These are phyloP conservation scores for Coregonus suidteri DNA, from an alignment of 2,797 vertebrate genomes.

Conservation along the genomic window DNA sequence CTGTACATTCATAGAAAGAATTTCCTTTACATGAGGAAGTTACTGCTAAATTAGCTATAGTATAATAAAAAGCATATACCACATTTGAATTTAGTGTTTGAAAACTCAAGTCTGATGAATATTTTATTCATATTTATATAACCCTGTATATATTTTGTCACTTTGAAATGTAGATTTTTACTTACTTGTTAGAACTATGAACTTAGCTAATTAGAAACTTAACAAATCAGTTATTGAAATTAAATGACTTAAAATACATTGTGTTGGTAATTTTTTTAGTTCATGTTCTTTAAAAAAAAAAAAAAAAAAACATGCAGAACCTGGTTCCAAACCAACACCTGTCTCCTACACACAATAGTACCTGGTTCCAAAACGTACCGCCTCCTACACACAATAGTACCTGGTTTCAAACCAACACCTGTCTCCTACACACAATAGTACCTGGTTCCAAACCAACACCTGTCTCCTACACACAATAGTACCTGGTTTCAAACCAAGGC, in stretches of 20 bases:
- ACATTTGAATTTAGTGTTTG: slow-evolving; percentile 56
- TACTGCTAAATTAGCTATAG: slow-evolving; percentile 56
- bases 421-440: too few species aligned
- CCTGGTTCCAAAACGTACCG: too few species aligned
- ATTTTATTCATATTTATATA: slow-evolving; percentile 71
- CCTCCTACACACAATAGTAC: too few species aligned
- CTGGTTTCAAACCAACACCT: too few species aligned
- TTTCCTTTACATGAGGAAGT: slow-evolving; percentile 43
- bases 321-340: not conserved
- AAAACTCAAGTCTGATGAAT: slow-evolving; percentile 52
- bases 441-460: not conserved
- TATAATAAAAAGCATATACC: slow-evolving; percentile 57
- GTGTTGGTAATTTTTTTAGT: slow-evolving; percentile 33
- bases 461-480: too few species aligned
- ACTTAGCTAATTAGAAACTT: slow-evolving; percentile 52
- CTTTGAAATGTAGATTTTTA: slow-evolving; percentile 66
- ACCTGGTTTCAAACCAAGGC: too few species aligned
- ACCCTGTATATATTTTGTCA: slow-evolving; percentile 66
- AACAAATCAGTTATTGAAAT: slow-evolving; percentile 57
- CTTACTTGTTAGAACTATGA: slow-evolving; percentile 60
- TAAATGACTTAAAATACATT: slow-evolving; percentile 51
- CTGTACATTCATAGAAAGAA: slow-evolving; percentile 41
- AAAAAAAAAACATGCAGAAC: not conserved
- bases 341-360: not conserved
- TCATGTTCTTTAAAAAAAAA: slow-evolving; percentile 23